Evolutionary conservation across 1,140 invertebrate species (phyloP).

Genomic region (Neodiprion fabricii): DNA sequence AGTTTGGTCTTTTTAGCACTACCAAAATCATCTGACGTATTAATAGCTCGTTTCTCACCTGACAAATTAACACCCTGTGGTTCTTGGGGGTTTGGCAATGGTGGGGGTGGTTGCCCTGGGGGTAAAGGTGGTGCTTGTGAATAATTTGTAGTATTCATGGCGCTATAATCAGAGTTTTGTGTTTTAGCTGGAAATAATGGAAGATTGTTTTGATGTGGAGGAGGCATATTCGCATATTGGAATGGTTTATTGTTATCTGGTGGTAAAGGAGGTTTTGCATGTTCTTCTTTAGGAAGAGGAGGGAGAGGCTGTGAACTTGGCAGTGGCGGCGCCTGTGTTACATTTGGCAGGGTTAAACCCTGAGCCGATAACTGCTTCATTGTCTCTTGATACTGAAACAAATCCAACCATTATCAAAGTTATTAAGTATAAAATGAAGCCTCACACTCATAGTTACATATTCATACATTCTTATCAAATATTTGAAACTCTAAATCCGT

Average conservation of each 20-base stretch:
- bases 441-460: too few relatives aligned
- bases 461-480: too few relatives aligned
- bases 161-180: conserved; percentile 26
- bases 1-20: conserved; percentile 54
- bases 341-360: conserved; percentile 40
- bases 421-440: not conserved
- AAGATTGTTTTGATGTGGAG: conserved; percentile 55
- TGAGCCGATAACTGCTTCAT: conserved; percentile 63
- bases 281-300: conserved; percentile 53
- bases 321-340: conserved; percentile 50
- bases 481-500: too few relatives aligned
- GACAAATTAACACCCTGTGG: conserved; percentile 28
- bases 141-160: conserved; percentile 35
- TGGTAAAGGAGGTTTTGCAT: conserved; percentile 55
- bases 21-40: conserved; percentile 37
- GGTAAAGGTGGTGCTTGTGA: conserved; percentile 53
- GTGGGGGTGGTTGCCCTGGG: conserved; percentile 61
- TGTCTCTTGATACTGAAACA: conserved; percentile 67
- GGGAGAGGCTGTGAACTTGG: conserved; percentile 49
- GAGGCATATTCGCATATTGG: conserved; percentile 46
- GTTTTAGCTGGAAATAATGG: conserved; percentile 49
- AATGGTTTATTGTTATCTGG: conserved; percentile 42
- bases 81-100: conserved; percentile 55
- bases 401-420: conserved; percentile 29
- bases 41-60: conserved; percentile 41